These are phyloP conservation scores for Eucriotettix oculatus DNA, from an alignment of 2,888 invertebrate species.

Conservation along the genomic window DNA sequence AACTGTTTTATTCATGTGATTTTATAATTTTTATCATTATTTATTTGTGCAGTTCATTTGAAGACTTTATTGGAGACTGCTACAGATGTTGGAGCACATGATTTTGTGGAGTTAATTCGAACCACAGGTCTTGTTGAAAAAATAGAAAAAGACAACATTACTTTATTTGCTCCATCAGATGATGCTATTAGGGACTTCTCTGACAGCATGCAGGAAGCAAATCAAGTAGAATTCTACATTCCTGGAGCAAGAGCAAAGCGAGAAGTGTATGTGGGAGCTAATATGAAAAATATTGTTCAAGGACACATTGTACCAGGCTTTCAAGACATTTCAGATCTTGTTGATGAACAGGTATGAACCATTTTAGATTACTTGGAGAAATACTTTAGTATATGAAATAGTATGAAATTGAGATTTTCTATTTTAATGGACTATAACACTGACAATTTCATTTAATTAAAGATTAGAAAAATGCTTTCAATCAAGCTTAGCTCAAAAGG, in stretches of 20 bases:
- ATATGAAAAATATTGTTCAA: slow-evolving; percentile 32
- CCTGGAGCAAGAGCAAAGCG: slow-evolving; percentile 15
- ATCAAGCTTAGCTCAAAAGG: too few species aligned
- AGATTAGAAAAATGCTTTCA: too few species aligned
- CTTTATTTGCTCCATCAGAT: slow-evolving; percentile 31
- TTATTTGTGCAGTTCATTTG: slow-evolving; percentile 29
- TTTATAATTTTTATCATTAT: too few species aligned
- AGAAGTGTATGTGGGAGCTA: slow-evolving; percentile 19
- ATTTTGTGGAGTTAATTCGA: slow-evolving; percentile 37
- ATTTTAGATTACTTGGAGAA: background rate
- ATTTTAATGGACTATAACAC: too few species aligned
- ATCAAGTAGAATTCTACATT: slow-evolving; percentile 16
- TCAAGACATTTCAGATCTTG: slow-evolving; percentile 35
- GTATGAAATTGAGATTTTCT: too few species aligned
- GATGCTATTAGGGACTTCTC: slow-evolving; percentile 24
- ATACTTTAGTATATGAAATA: too few species aligned
- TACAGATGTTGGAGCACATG: slow-evolving; percentile 35
- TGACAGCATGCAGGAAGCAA: slow-evolving; percentile 26
- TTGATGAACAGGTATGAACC: slow-evolving; percentile 34
- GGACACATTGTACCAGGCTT: slow-evolving; percentile 41
- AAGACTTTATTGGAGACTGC: slow-evolving; percentile 37
- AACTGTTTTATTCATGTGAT: too few species aligned
- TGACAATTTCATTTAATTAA: too few species aligned
- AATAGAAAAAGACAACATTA: slow-evolving; percentile 33
- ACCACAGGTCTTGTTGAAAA: slow-evolving; percentile 32